These are phyloP conservation scores for Archilochus colubris DNA, from an alignment of 2,113 vertebrate species.

Conservation along the genomic window DNA sequence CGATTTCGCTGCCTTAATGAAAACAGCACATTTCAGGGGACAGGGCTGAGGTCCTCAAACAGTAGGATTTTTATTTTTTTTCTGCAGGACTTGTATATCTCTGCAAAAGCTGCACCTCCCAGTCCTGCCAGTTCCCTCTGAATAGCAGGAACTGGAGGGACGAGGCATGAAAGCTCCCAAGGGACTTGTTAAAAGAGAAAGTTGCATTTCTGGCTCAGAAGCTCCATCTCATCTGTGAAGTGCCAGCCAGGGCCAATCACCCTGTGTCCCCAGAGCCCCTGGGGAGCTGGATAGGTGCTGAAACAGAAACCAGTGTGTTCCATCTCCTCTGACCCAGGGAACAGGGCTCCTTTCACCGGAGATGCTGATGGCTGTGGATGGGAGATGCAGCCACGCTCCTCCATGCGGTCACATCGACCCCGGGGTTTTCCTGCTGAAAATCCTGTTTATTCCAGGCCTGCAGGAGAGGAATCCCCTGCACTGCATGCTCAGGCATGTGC, in stretches of 20 bases:
- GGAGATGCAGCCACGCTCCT: not conserved
- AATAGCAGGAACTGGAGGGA: not conserved
- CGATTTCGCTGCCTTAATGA: constrained; percentile 36
- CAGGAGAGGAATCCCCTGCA: constrained; percentile 48
- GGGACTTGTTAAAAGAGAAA: not conserved
- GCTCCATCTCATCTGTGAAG: not conserved
- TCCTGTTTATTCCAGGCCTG: not conserved
- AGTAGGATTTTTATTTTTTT: not conserved
- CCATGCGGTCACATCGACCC: fast-evolving
- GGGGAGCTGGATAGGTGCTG: not conserved
- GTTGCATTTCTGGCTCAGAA: not conserved
- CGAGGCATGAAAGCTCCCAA: fast-evolving
- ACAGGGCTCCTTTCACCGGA: not conserved
- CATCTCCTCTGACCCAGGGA: not conserved
- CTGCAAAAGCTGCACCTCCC: constrained; percentile 4
- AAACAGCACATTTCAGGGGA: constrained; percentile 41
- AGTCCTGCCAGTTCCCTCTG: not conserved
- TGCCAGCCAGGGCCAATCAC: not conserved
- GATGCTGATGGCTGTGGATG: fast-evolving
- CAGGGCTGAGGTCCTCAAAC: not conserved
- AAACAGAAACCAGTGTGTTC: no score
- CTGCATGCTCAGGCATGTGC: constrained; percentile 11
- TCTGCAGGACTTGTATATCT: not conserved
- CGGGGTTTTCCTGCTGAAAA: not conserved
- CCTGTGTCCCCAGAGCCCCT: fast-evolving